A percentile compares a stretch with the other conserved stretches of the same genome.
Conservation (phyloP, 1,140 invertebrate species). For the Centruroides vittatus region DNA sequence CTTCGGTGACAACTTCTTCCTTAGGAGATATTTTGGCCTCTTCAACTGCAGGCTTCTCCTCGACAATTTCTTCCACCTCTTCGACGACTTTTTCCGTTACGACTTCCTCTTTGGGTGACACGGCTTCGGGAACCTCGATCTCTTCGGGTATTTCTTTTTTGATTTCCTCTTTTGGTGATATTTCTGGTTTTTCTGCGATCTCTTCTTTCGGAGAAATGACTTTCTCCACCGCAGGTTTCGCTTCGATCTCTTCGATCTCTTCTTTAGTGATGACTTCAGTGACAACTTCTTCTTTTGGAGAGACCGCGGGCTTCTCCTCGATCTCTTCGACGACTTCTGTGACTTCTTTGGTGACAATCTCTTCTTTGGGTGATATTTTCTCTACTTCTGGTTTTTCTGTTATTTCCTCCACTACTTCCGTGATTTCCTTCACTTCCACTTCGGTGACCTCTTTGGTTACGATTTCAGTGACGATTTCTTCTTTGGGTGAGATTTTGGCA, state of each 20-base stretch:
- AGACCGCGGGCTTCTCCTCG: neutral
- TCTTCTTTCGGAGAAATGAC: neutral
- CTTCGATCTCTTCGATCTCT: neutral
- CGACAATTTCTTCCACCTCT: conserved; percentile 9
- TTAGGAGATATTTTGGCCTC: neutral
- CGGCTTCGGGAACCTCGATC: neutral
- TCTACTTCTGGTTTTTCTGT: conserved; percentile 2
- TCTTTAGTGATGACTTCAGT: neutral
- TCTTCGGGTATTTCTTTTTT: conserved; percentile 2
- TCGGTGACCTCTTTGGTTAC: neutral
- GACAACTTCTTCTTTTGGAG: neutral
- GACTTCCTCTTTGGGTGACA: too few species aligned
- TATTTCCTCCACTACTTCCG: conserved; percentile 7
- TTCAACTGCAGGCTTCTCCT: neutral
- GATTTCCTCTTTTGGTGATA: conserved; percentile 10
- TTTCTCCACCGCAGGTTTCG: too few species aligned
- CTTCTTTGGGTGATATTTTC: neutral
- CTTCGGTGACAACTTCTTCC: conserved; percentile 1
- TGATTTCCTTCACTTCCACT: neutral
- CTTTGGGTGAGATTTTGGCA: too few species aligned
- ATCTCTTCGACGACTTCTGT: neutral
- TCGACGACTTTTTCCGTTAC: conserved; percentile 1
- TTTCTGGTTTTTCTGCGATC: conserved; percentile 17
- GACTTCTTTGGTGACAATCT: neutral
- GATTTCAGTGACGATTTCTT: neutral